Conservation (phyloP, 1,140 invertebrate genomes). For the Bombus affinis region DNA sequence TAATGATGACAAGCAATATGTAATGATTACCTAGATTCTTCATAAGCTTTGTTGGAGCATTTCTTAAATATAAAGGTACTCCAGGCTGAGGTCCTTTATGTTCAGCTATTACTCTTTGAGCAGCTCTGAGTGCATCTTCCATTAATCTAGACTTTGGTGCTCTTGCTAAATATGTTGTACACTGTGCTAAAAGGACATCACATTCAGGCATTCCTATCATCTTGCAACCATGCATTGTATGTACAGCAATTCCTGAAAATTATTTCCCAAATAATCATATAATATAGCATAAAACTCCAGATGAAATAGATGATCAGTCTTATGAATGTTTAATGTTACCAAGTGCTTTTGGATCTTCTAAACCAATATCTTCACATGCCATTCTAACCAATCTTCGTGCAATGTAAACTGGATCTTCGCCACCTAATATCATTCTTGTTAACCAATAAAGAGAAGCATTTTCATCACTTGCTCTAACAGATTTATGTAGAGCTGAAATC, state of each 20-base stretch:
- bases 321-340: slow-evolving; percentile 63
- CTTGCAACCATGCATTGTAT: slow-evolving; percentile 90
- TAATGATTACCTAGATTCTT: slow-evolving; percentile 86
- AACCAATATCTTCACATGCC: slow-evolving; percentile 89
- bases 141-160: slow-evolving; percentile 90
- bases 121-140: slow-evolving; percentile 86
- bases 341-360: slow-evolving; percentile 84
- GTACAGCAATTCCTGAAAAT: slow-evolving; percentile 84
- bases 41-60: slow-evolving; percentile 92
- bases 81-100: slow-evolving; percentile 88
- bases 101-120: slow-evolving; percentile 83
- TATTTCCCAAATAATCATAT: slow-evolving; percentile 2
- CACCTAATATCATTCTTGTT: slow-evolving; percentile 90
- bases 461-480: slow-evolving; percentile 91
- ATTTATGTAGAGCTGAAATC: slow-evolving; percentile 93
- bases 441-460: slow-evolving; percentile 94
- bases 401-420: slow-evolving; percentile 93
- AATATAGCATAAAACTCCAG: not conserved
- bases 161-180: slow-evolving; percentile 88
- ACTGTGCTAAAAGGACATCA: slow-evolving; percentile 90
- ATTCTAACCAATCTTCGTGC: slow-evolving; percentile 89
- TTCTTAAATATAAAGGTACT: slow-evolving; percentile 90
- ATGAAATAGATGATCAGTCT: not conserved
- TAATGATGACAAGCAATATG: slow-evolving; percentile 9
- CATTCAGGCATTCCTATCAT: slow-evolving; percentile 92